phyloP scores from a whole-genome alignment of 2,113 vertebrate genomes.

The Talpa occidentalis region DNA sequence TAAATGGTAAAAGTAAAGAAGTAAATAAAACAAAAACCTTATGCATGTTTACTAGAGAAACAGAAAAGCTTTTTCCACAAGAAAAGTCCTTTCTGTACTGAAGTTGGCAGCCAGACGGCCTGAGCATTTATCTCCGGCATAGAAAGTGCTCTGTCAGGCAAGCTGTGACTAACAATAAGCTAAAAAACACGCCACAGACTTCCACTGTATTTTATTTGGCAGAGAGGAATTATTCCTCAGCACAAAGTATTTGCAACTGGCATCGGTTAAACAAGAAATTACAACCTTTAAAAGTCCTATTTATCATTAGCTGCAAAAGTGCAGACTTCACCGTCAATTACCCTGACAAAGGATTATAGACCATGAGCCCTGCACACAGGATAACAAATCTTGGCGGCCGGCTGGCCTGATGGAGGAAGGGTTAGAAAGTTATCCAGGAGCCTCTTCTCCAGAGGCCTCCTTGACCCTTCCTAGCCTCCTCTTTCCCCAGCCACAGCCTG shows the following conservation, averaged over 20 bases:
- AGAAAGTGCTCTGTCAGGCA: conserved; percentile 88
- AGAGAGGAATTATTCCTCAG: conserved; percentile 84
- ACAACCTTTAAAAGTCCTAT: conserved; percentile 86
- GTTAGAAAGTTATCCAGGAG: background rate
- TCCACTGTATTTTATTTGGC: conserved; percentile 88
- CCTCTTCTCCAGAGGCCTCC: conserved; percentile 42
- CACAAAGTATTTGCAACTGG: conserved; percentile 87
- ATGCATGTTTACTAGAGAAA: conserved; percentile 82
- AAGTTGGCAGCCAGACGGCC: conserved; percentile 81
- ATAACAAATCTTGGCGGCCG: conserved; percentile 27
- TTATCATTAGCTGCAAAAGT: conserved; percentile 85
- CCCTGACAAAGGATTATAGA: conserved; percentile 82
- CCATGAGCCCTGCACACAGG: conserved; percentile 33
- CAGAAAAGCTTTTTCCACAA: conserved; percentile 86
- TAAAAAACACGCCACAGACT: conserved; percentile 86
- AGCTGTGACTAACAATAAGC: conserved; percentile 86
- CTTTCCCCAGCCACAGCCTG: background rate
- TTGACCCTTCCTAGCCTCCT: background rate
- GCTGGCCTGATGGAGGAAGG: background rate
- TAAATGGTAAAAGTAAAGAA: background rate
- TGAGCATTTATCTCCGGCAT: conserved; percentile 85
- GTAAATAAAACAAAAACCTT: conserved; percentile 10
- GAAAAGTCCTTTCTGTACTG: conserved; percentile 84
- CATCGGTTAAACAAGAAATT: conserved; percentile 86
- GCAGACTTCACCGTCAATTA: conserved; percentile 82